phyloP scores from a whole-genome alignment of 2,888 invertebrate species.

The Eupithecia exiguata region DNA sequence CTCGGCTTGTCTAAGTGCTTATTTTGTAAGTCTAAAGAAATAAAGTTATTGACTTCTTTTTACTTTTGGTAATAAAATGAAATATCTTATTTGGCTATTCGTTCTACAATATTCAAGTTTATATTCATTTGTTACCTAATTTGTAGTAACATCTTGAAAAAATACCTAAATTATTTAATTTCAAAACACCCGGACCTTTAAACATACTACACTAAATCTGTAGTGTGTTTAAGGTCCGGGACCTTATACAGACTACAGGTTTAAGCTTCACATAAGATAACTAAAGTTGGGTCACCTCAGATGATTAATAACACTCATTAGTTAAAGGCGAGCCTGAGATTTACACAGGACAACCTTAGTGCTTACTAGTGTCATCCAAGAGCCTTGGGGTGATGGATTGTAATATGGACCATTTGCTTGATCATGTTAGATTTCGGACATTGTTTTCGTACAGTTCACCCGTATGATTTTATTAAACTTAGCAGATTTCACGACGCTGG shows the following conservation, averaged over 20 bases:
- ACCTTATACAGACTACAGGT: conserved; percentile 12
- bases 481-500: background rate
- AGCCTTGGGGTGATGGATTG: conserved; percentile 37
- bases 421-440: background rate
- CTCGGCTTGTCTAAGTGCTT: too few species aligned
- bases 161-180: background rate
- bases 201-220: too few species aligned
- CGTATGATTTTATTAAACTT: background rate
- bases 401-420: background rate
- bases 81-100: too few species aligned
- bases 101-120: too few species aligned
- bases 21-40: too few species aligned
- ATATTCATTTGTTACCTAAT: background rate
- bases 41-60: too few species aligned
- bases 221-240: too few species aligned
- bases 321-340: conserved; percentile 68
- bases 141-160: background rate
- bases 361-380: conserved; percentile 37
- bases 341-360: conserved; percentile 52
- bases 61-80: too few species aligned
- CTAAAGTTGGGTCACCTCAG: conserved; percentile 28
- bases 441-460: background rate
- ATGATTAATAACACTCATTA: conserved; percentile 78
- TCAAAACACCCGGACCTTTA: background rate
- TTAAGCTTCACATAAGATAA: conserved; percentile 27